Evolutionary conservation across 1,140 invertebrate genomes (phyloP).

Genomic region (Sitobion miscanthi): DNA sequence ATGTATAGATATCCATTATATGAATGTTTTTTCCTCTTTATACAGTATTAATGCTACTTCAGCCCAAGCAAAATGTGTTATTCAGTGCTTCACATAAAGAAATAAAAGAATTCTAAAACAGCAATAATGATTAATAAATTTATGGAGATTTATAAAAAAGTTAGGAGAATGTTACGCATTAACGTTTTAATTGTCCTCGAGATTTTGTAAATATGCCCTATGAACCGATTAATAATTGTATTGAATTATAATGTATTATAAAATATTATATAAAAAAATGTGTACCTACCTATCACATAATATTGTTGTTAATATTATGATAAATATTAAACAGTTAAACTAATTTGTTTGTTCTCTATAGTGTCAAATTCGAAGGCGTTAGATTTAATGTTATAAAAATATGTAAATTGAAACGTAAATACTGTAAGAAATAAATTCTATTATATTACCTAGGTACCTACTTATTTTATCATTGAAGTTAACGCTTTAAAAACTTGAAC

Average conservation of each 20-base stretch:
- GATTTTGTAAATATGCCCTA: background rate
- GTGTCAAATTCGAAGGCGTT: background rate
- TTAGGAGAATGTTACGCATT: background rate
- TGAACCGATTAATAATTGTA: background rate
- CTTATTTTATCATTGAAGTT: background rate
- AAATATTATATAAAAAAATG: background rate
- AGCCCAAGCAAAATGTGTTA: background rate
- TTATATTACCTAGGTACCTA: background rate
- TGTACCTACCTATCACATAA: background rate
- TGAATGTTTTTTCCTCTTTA: background rate
- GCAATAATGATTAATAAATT: background rate
- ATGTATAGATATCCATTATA: background rate
- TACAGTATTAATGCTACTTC: background rate
- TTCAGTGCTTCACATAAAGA: background rate
- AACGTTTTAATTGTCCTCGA: background rate
- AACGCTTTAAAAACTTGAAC: background rate
- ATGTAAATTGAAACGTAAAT: background rate
- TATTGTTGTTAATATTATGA: background rate
- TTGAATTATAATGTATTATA: background rate
- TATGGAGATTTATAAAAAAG: background rate
- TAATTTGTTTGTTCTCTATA: background rate
- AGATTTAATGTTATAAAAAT: background rate
- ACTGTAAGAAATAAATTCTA: background rate
- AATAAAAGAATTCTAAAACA: background rate
- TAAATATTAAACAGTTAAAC: background rate